These are phyloP conservation scores for Cynopterus brachyotis DNA, from an alignment of 2,113 vertebrate species.

Conservation along the genomic window DNA sequence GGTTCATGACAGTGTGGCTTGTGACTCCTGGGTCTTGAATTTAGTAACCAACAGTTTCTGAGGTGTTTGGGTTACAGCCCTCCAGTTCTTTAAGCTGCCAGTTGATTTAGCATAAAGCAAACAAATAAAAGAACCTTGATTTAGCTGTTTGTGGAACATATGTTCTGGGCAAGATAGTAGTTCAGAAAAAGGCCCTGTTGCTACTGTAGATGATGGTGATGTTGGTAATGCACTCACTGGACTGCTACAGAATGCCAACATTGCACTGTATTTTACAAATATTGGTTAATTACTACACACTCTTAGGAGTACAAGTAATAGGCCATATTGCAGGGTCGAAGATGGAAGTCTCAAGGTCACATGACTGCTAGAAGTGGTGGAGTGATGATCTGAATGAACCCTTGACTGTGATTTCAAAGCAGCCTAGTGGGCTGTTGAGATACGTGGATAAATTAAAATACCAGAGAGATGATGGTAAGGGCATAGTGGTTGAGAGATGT, in stretches of 20 bases:
- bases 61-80: neutral
- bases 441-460: neutral
- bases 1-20: neutral
- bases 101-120: neutral
- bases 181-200: neutral
- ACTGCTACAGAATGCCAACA: neutral
- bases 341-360: neutral
- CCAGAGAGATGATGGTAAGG: neutral
- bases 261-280: neutral
- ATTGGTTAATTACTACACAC: neutral
- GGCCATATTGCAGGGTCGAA: neutral
- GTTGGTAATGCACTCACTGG: neutral
- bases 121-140: neutral
- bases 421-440: neutral
- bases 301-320: neutral
- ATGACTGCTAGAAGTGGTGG: neutral
- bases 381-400: neutral
- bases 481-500: neutral
- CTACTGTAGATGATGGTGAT: too few relatives aligned
- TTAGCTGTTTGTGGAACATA: neutral
- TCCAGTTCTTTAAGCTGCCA: neutral
- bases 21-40: neutral
- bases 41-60: neutral
- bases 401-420: neutral
- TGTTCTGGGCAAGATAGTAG: neutral